These are phyloP conservation scores for Maniola jurtina DNA, from an alignment of 1,140 invertebrate species.

Conservation along the genomic window DNA sequence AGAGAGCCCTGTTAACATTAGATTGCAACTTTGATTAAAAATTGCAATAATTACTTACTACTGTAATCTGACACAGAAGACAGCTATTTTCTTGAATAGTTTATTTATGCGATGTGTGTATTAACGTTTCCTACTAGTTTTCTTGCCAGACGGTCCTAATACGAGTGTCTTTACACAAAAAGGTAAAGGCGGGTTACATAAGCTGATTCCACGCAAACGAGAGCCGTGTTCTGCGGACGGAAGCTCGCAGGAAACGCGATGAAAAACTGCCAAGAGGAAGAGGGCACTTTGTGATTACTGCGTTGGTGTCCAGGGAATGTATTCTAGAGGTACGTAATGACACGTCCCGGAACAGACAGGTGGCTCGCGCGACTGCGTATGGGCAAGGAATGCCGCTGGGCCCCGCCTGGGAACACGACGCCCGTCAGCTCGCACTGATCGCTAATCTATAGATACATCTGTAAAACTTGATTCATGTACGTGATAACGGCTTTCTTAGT, in stretches of 20 bases:
- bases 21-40: too few species aligned
- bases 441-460: conserved; percentile 41
- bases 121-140: conserved; percentile 19
- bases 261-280: conserved; percentile 57
- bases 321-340: conserved; percentile 46
- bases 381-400: conserved; percentile 66
- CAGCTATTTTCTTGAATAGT: neutral
- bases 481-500: conserved; percentile 52
- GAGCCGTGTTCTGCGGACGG: conserved; percentile 12
- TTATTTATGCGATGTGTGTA: conserved; percentile 24
- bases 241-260: conserved; percentile 34
- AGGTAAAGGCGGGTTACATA: conserved; percentile 19
- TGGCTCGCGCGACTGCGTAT: conserved; percentile 58
- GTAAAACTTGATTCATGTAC: conserved; percentile 46
- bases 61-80: neutral
- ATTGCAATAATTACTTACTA: too few species aligned
- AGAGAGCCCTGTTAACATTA: too few species aligned
- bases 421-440: conserved; percentile 37
- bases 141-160: conserved; percentile 10
- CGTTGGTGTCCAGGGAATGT: conserved; percentile 61
- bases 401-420: conserved; percentile 58
- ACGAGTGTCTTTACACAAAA: conserved; percentile 18
- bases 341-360: conserved; percentile 66
- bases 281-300: conserved; percentile 53
- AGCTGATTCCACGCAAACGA: conserved; percentile 11